Evolutionary conservation across 2,113 vertebrate species (phyloP).

Genomic region (Ochotona curzoniae): DNA sequence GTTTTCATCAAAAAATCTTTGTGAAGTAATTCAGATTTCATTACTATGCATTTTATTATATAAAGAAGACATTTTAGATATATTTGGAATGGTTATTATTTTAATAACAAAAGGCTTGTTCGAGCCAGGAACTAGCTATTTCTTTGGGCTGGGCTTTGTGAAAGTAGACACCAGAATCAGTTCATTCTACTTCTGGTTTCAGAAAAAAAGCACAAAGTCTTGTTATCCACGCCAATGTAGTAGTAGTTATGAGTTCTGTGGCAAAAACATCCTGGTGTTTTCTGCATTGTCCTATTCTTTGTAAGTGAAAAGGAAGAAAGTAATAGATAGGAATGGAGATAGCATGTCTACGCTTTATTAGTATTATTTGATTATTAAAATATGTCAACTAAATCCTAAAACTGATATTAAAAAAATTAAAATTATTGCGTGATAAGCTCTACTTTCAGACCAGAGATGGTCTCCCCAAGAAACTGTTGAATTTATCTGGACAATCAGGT

Average conservation of each 20-base stretch:
- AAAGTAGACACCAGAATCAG: background rate
- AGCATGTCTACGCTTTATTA: background rate
- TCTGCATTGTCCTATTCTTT: background rate
- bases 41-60: background rate
- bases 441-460: too few species aligned
- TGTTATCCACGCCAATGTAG: background rate
- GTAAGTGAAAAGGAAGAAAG: background rate
- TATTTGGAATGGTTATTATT: constrained; percentile 2
- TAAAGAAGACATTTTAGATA: background rate
- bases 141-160: background rate
- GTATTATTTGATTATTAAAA: background rate
- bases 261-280: background rate
- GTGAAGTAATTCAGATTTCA: background rate
- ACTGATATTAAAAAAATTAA: background rate
- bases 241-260: background rate
- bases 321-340: background rate
- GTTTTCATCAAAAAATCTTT: background rate
- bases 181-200: background rate
- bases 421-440: background rate
- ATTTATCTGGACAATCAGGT: too few species aligned
- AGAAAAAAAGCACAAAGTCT: background rate
- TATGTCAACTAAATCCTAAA: background rate
- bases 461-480: too few species aligned
- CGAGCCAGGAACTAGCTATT: background rate
- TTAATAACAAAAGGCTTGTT: background rate